Evolutionary conservation across 2,113 vertebrate species (phyloP), one percentile per base, ranked within the genome.

Genomic region (Promerops cafer): DNA sequence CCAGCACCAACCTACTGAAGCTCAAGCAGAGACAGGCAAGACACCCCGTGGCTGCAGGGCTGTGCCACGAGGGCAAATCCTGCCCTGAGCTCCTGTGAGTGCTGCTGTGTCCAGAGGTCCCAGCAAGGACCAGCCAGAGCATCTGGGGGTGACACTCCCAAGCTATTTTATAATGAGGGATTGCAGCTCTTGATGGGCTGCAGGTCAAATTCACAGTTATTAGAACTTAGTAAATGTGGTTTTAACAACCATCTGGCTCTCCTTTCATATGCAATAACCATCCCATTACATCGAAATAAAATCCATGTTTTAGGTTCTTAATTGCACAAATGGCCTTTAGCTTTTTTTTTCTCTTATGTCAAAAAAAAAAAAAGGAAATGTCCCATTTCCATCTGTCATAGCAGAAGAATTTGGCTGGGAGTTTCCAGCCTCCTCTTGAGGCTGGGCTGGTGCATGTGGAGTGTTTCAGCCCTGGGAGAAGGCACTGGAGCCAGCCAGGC

Each of bases 221-320:
- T 94, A 96, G 74, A 91, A 88, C 71, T 95, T 37, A 71, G 92
- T 95, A 96, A 97, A 95, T 90, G 91, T 66, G 57, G 59, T 94
- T 97, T 95, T 96, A 96, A 96, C 82, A 84, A 80, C 90, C 94
- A 97, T 94, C 96, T 97, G 96, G 96, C 49, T 87, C 87, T 95
- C 85, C 74, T 94, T 96, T 97, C 96, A 95, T 87, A 86, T 52
- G 82, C 92, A 94, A 87, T 97, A 96, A 91, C 89, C 76, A 66
- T 95, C 83, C 94, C 89, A 95, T 97, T 96, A 96, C 88, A 94
- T 79, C 0, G 7, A 96, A 97, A 97, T 95, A 94, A 97, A 97
- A 96, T 81, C 87, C 91, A 83, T 60, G n/a, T 94, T 94, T 84
- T 65, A 96, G 79, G 71, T 65, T 81, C 60, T 95, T 97, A 96